These are phyloP conservation scores for Hybos culiciformis DNA, from an alignment of 2,888 invertebrate species.

Conservation along the genomic window DNA sequence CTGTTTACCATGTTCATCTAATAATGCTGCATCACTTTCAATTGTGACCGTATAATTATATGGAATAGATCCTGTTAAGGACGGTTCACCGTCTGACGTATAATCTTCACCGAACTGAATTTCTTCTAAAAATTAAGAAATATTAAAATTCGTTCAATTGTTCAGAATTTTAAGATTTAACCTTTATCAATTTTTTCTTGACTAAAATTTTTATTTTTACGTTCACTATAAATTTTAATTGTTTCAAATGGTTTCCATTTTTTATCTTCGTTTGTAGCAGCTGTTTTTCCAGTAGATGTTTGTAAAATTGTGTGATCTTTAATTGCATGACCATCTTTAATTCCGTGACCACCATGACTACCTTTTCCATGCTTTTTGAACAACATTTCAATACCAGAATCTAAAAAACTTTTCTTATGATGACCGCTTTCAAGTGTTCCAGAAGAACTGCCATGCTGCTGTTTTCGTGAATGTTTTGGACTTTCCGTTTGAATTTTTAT, in stretches of 20 bases:
- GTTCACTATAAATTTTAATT: conserved; percentile 18
- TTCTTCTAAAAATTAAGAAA: conserved; percentile 4
- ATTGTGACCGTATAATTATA: conserved; percentile 9
- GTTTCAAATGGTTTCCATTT: conserved; percentile 18
- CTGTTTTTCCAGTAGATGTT: not conserved
- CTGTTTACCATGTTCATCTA: conserved; percentile 24
- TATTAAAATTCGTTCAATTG: not conserved
- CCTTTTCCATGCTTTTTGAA: conserved; percentile 17
- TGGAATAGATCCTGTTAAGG: not conserved
- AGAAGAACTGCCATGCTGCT: conserved; percentile 61
- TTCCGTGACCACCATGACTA: no score
- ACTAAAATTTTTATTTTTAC: not conserved
- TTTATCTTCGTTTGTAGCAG: conserved; percentile 10
- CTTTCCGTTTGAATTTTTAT: conserved; percentile 17
- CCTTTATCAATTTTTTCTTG: not conserved
- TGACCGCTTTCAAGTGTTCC: conserved; percentile 58
- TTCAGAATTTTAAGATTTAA: not conserved
- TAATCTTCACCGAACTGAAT: conserved; percentile 10
- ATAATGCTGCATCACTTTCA: conserved; percentile 23
- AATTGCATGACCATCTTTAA: no score
- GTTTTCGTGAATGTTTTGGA: conserved; percentile 5
- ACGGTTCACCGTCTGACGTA: conserved; percentile 20
- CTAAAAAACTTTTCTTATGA: conserved; percentile 16
- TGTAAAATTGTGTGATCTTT: no score
- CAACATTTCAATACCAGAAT: conserved; percentile 17